phyloP scores from a whole-genome alignment of 2,888 invertebrate genomes.

The Netelia melanura region DNA sequence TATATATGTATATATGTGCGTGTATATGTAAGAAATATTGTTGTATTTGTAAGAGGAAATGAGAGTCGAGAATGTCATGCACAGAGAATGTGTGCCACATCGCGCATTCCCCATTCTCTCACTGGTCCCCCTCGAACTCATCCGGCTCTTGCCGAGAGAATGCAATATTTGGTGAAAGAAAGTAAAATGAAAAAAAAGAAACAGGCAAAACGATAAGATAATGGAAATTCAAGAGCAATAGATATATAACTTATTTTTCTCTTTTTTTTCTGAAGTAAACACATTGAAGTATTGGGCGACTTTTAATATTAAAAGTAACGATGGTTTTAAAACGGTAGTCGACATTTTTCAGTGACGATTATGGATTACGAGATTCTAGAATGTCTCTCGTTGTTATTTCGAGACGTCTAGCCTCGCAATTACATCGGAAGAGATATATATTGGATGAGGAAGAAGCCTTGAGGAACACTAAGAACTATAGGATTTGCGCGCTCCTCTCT shows the following conservation, averaged over 20 bases:
- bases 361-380: neutral
- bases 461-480: neutral
- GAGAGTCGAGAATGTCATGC: conserved; percentile 29
- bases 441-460: neutral
- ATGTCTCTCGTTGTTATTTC: conserved; percentile 4
- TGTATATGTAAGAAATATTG: neutral
- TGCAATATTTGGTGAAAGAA: conserved; percentile 42
- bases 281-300: too few species aligned
- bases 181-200: conserved; percentile 6
- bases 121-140: conserved; percentile 19
- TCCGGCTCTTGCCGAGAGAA: conserved; percentile 32
- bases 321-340: neutral
- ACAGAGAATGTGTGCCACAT: neutral
- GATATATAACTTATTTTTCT: neutral
- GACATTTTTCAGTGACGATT: neutral
- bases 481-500: conserved; percentile 3
- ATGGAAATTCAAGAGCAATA: conserved; percentile 45
- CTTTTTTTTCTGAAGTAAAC: too few species aligned
- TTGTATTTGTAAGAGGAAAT: neutral
- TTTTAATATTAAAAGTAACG: neutral
- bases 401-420: conserved; percentile 13
- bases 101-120: conserved; percentile 17
- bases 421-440: conserved; percentile 7
- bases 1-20: neutral
- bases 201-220: conserved; percentile 43